Evolutionary conservation across 2,797 vertebrate genomes (phyloP).

Genomic region (Hydrophis major): DNA sequence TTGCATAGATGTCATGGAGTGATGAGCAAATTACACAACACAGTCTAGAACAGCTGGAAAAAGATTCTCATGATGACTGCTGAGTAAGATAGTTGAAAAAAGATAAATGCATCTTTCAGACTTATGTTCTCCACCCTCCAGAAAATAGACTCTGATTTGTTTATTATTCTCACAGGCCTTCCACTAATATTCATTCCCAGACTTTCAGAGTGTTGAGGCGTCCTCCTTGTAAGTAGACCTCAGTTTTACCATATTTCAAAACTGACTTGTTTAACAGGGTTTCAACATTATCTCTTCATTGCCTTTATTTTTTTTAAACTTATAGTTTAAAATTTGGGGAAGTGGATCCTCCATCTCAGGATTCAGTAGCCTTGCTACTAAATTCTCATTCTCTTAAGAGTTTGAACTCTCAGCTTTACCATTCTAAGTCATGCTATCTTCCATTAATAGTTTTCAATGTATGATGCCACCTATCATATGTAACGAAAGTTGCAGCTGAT

Average conservation of each 20-base stretch:
- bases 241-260: not conserved
- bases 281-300: not conserved
- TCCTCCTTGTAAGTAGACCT: constrained; percentile 18
- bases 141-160: not conserved
- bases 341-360: not conserved
- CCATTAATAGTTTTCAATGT: too few relatives aligned
- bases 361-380: not conserved
- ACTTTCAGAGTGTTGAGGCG: constrained; percentile 19
- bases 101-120: not conserved
- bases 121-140: not conserved
- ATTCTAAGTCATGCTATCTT: not conserved
- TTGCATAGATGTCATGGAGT: not conserved
- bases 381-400: not conserved
- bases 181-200: not conserved
- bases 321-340: not conserved
- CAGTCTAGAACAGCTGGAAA: not conserved
- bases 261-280: not conserved
- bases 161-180: constrained; percentile 2
- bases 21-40: too few relatives aligned
- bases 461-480: too few relatives aligned
- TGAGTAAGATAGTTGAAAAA: too few relatives aligned
- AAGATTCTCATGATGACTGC: not conserved
- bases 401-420: not conserved
- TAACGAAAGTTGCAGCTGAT: not conserved
- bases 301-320: not conserved